These are phyloP conservation scores for Nymphalis urticae DNA, from an alignment of 2,888 invertebrate species.

Conservation along the genomic window DNA sequence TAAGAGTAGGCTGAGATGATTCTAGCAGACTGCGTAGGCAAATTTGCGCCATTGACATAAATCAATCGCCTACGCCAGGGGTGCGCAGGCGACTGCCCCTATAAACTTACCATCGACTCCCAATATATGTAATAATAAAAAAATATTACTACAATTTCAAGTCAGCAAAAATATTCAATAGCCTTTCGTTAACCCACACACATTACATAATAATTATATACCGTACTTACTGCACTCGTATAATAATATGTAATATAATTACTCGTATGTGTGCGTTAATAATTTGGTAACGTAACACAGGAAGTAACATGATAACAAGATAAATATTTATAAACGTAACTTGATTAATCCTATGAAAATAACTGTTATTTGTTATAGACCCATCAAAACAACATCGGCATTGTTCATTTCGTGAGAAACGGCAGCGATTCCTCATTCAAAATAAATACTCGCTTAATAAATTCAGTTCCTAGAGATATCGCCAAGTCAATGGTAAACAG, in stretches of 20 bases:
- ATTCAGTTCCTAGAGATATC: conserved; percentile 64
- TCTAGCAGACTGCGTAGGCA: conserved; percentile 37
- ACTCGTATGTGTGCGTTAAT: too few species aligned
- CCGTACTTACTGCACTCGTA: too few species aligned
- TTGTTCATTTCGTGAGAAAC: conserved; percentile 36
- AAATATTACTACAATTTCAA: background rate
- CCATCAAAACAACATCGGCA: background rate
- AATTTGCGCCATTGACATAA: conserved; percentile 47
- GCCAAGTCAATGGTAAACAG: conserved; percentile 60
- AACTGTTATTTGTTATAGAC: background rate
- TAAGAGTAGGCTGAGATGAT: conserved; percentile 29
- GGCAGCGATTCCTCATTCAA: conserved; percentile 32
- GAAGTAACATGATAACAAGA: background rate
- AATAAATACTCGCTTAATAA: conserved; percentile 56
- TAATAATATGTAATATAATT: too few species aligned
- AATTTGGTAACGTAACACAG: too few species aligned
- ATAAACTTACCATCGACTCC: conserved; percentile 40
- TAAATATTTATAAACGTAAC: background rate
- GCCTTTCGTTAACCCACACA: too few species aligned
- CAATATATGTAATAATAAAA: conserved; percentile 30
- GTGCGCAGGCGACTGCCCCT: conserved; percentile 46
- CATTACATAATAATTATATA: too few species aligned
- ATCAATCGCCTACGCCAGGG: conserved; percentile 68
- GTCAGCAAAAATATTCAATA: background rate
- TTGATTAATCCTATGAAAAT: background rate